Base-by-base conservation (phyloP, 2,888 invertebrate genomes). In the Aphidius colemani region DNA sequence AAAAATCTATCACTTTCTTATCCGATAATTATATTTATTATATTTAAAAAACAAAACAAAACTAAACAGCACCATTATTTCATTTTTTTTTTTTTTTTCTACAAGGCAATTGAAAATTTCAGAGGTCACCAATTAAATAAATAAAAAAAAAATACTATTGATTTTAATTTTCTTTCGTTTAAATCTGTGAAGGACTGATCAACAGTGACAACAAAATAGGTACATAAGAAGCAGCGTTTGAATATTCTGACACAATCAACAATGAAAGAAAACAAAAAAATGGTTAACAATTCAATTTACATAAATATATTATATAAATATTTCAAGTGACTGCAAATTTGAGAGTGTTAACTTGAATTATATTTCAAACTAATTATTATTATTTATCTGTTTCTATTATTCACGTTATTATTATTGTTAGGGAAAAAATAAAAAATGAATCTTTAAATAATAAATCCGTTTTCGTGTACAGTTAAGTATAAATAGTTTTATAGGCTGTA, bases 211-310 rank as follows among this genome's bases (percentile, higher is more conserved):
- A 66, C 66, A 65, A 50, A 67, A 44, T 67, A 69, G 69, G 71
- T 70, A 70, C 70, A 59, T 59, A 69, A 67, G 71, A 73, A 73
- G 71, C 70, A 73, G 69, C 71, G 70, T 68, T 69, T 57, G 49
- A 61, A 55, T 56, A 56, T 41, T 55, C 50, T 50, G 30, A 51
- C 6, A 45, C 41, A 40, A 58, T 44, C 40, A 59, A 58, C 51
- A 48, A 62, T 48, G 53, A 11, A 50, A 62, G 53, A 50, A 41
- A 46, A 56, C 8, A 43, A 39, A 53, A 7, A 57, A 11, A 39
- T 45, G 40, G 13, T 48, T 55, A 43, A 41, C 56, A 43, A 6
- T 43, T 46, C 40, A 40, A 49, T 9, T 13, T 13, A 59, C 41
- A 9, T 50, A n/a, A n/a, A n/a, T n/a, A n/a, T 40, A 30, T 50